These are phyloP conservation scores for Lymantria dispar DNA, from an alignment of 2,888 invertebrate species.

Conservation along the genomic window DNA sequence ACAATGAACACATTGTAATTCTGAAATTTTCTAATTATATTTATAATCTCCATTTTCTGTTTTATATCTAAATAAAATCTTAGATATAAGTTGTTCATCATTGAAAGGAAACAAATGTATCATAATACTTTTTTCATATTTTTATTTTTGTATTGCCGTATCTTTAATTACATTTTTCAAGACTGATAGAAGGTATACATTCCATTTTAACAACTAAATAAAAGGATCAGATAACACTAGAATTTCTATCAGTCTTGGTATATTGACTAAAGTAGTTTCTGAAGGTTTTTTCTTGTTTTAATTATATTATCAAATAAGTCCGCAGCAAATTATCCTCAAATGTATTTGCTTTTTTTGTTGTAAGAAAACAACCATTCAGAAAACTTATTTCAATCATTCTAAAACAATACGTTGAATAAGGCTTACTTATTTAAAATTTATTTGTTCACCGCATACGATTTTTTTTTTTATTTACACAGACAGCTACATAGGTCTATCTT, in stretches of 20 bases:
- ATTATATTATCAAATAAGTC: background rate
- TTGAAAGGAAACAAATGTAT: background rate
- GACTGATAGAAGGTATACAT: conserved; percentile 8
- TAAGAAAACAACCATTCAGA: too few relatives aligned
- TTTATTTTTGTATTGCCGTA: conserved; percentile 13
- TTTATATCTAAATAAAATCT: too few relatives aligned
- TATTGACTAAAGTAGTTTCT: conserved; percentile 29
- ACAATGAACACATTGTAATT: conserved; percentile 74
- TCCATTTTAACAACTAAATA: conserved; percentile 11
- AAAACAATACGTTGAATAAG: conserved; percentile 34
- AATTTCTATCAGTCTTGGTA: conserved; percentile 36
- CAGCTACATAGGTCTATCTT: conserved; percentile 16
- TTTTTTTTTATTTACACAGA: background rate
- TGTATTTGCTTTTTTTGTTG: too few relatives aligned
- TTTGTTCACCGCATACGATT: conserved; percentile 10
- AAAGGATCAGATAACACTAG: conserved; percentile 24
- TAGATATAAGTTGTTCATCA: too few relatives aligned
- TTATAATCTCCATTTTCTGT: too few relatives aligned
- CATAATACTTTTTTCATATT: conserved; percentile 6
- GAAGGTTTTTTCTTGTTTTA: conserved; percentile 19
- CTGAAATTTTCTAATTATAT: conserved; percentile 25
- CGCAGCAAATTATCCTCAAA: background rate
- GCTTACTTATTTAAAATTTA: conserved; percentile 16
- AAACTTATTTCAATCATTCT: conserved; percentile 30
- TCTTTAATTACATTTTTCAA: too few relatives aligned